Conservation (phyloP, 2,888 invertebrate genomes). For the Agrotis exclamationis region DNA sequence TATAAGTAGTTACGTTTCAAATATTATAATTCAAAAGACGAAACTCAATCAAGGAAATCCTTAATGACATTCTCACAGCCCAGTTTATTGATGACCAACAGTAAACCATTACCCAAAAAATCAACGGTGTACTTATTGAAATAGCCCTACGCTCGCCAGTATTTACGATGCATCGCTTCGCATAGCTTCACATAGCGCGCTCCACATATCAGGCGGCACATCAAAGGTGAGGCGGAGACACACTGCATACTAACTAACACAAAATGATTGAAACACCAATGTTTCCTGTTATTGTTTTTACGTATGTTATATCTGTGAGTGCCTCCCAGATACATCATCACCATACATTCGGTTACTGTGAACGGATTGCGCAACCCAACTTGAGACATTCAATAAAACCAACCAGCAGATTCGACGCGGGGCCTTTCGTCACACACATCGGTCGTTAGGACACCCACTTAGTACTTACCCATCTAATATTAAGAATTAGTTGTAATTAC, state of each 20-base stretch:
- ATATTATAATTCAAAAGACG: conserved; percentile 31
- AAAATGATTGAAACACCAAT: conserved; percentile 42
- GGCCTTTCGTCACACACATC: too few species aligned
- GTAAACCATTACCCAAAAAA: conserved; percentile 8
- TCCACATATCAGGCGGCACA: conserved; percentile 62
- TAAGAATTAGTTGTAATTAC: too few species aligned
- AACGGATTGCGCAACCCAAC: too few species aligned
- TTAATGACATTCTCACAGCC: conserved; percentile 20
- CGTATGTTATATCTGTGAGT: too few species aligned
- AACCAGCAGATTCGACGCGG: too few species aligned
- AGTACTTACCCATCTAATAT: too few species aligned
- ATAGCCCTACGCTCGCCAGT: conserved; percentile 12
- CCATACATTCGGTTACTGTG: too few species aligned
- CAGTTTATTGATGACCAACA: conserved; percentile 32
- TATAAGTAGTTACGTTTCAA: background rate
- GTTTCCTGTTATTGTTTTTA: conserved; percentile 61
- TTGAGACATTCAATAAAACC: too few species aligned
- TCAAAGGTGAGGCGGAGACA: conserved; percentile 51
- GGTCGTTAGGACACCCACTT: too few species aligned
- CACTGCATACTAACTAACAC: conserved; percentile 58
- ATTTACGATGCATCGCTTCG: conserved; percentile 50
- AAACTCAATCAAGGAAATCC: conserved; percentile 36
- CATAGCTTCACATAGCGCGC: conserved; percentile 59
- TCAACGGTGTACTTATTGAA: conserved; percentile 45
- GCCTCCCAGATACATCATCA: too few species aligned